These are phyloP conservation scores for Drosophila nebulosa DNA, from an alignment of 1,140 invertebrate species.

Conservation along the genomic window DNA sequence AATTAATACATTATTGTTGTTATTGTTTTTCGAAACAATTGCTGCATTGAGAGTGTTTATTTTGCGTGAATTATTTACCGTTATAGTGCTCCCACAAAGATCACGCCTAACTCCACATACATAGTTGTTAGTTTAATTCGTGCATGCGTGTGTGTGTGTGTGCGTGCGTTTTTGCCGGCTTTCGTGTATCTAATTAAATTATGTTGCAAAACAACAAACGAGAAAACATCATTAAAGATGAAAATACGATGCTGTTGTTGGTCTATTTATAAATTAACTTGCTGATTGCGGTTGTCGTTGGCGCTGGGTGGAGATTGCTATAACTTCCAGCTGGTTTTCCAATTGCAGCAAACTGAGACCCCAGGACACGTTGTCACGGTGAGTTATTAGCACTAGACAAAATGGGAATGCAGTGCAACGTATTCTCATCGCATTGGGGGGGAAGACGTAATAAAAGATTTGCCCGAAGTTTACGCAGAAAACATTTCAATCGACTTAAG, in stretches of 20 bases:
- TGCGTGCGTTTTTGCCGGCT: conserved; percentile 23
- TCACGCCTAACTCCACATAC: background rate
- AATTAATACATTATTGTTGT: conserved; percentile 21
- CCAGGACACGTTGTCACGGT: conserved; percentile 34
- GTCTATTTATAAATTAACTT: conserved; percentile 65
- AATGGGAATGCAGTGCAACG: background rate
- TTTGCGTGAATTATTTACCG: background rate
- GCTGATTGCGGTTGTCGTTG: conserved; percentile 12
- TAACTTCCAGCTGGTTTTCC: conserved; percentile 17
- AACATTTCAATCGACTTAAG: too few species aligned
- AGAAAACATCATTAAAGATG: conserved; percentile 38
- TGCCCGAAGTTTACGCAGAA: too few species aligned
- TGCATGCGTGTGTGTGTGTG: background rate
- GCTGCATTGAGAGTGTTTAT: conserved; percentile 1
- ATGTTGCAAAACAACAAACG: conserved; percentile 48
- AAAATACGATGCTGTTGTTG: conserved; percentile 38
- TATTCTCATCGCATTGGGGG: background rate
- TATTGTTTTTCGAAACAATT: conserved; percentile 28
- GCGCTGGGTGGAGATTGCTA: background rate
- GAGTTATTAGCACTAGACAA: conserved; percentile 28
- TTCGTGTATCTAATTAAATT: conserved; percentile 59
- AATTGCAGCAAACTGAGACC: background rate
- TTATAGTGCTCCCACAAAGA: background rate
- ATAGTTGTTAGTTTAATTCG: background rate
- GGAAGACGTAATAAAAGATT: background rate